phyloP scores from a whole-genome alignment of 2,113 vertebrate genomes.

The Nesogale talazaci region DNA sequence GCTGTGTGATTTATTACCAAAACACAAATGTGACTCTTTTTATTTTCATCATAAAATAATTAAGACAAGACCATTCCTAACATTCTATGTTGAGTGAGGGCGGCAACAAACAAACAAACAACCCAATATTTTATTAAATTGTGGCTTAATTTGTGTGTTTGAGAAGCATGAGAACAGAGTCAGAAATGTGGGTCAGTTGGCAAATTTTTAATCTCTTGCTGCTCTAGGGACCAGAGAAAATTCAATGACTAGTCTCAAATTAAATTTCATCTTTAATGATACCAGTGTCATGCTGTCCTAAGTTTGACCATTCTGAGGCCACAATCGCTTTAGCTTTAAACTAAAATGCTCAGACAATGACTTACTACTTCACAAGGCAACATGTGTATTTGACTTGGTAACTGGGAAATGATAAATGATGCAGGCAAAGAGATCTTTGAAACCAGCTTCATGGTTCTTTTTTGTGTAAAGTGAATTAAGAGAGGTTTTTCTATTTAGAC shows the following conservation, averaged over 20 bases:
- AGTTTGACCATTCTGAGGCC: neutral
- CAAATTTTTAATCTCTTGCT: conserved; percentile 37
- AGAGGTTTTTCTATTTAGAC: neutral
- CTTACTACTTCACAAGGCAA: neutral
- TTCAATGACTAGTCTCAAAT: conserved; percentile 27
- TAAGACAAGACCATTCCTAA: neutral
- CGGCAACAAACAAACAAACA: neutral
- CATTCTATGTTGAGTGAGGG: neutral
- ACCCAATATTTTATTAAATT: conserved; percentile 20
- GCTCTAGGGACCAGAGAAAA: neutral
- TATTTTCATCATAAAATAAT: neutral
- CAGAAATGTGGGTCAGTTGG: conserved; percentile 9
- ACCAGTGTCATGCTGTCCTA: neutral
- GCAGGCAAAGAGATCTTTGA: neutral
- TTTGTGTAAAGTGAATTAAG: neutral
- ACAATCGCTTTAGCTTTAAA: neutral
- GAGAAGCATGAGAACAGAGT: neutral
- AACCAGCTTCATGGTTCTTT: conserved; percentile 14
- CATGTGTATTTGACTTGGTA: neutral
- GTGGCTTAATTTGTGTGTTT: neutral
- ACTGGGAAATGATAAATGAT: conserved; percentile 25
- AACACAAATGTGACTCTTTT: conserved; percentile 23
- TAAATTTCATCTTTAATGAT: conserved; percentile 32
- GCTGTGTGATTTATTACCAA: conserved; percentile 13
- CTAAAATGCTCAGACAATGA: neutral